Evolutionary conservation across 2,888 invertebrate genomes (phyloP).

Genomic region (Amblyjoppa proteus): DNA sequence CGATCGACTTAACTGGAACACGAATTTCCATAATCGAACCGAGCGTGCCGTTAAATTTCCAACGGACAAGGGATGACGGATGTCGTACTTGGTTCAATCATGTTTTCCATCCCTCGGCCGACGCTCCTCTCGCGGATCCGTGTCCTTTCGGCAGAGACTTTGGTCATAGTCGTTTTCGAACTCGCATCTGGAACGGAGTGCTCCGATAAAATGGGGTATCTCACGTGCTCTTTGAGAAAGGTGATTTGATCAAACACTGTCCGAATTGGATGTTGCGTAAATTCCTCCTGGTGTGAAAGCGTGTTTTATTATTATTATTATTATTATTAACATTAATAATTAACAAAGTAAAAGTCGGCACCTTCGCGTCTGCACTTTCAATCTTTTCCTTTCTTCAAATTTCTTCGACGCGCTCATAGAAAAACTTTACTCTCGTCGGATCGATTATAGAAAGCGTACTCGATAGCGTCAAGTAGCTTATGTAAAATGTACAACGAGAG

Average conservation of each 20-base stretch:
- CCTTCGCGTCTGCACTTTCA: background rate
- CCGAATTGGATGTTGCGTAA: background rate
- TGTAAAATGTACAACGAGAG: slow-evolving; percentile 56
- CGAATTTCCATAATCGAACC: slow-evolving; percentile 60
- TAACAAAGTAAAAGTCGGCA: background rate
- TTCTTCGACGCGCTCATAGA: slow-evolving; percentile 4
- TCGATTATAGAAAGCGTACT: slow-evolving; percentile 60
- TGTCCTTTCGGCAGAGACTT: background rate
- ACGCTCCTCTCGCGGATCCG: background rate
- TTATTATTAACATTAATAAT: background rate
- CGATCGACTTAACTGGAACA: slow-evolving; percentile 7
- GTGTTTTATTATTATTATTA: background rate
- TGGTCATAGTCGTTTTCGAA: slow-evolving; percentile 37
- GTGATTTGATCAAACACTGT: slow-evolving; percentile 12
- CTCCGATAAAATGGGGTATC: slow-evolving; percentile 54
- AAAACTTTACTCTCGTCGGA: slow-evolving; percentile 49
- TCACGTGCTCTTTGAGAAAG: slow-evolving; percentile 49
- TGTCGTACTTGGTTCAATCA: background rate
- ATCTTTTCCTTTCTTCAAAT: slow-evolving; percentile 9
- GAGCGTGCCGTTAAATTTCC: slow-evolving; percentile 42
- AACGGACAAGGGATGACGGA: background rate
- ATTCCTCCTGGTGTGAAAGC: background rate
- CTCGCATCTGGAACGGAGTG: background rate
- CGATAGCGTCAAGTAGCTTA: slow-evolving; percentile 47
- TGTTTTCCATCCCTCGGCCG: background rate